Evolutionary conservation across 2,797 vertebrate species (phyloP), one percentile per base, ranked within the genome.

Genomic region (Hipposideros larvatus): DNA sequence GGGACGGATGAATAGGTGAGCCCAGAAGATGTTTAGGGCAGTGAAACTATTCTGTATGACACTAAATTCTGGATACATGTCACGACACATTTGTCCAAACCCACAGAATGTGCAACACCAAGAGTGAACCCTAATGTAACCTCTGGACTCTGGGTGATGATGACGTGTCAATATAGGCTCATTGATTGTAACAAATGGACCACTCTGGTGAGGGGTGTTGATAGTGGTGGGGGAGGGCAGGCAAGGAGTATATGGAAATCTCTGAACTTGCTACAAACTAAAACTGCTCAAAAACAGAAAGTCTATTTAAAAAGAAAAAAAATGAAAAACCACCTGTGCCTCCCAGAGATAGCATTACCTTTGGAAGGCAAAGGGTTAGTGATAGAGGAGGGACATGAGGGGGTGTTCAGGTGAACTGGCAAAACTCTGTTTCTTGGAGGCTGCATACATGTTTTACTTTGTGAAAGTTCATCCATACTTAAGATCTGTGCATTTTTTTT

Each of bases 11-110:
- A 51, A 34, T 0, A 73, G 66, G 66, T 53, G 9, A 6, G 2
- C 70, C 11, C 21, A 51, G 48, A 11, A 71, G 26, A 34, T 4
- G 9, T 21, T 21, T 1, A 43, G 18, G 73, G 78, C 0, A 5
- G 5, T 24, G 34, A 8, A 51, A 46, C 53, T 46, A 11, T 7
- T 13, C 22, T 11, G 28, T 43, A 3, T 3, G 28, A 90, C 5
- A 15, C 26, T 14, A 2, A 3, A 5, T n/a, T 37, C 37, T 18
- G 26, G 8, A n/a, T 9, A 1, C 1, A 15, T 1, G 18, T 31
- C 63, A 4, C 16, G 4, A 31, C 1, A 4, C 28, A 4, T 85
- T 78, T 16, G 65, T 78, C 65, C 48, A 89, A 37, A 78, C 46
- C 11, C 57, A 19, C 1, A 66, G 28, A 41, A 15, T 0, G 5